Evolutionary conservation across 2,113 vertebrate genomes (phyloP), one percentile per base, ranked within the genome.

Genomic region (Triplophysa rosa): DNA sequence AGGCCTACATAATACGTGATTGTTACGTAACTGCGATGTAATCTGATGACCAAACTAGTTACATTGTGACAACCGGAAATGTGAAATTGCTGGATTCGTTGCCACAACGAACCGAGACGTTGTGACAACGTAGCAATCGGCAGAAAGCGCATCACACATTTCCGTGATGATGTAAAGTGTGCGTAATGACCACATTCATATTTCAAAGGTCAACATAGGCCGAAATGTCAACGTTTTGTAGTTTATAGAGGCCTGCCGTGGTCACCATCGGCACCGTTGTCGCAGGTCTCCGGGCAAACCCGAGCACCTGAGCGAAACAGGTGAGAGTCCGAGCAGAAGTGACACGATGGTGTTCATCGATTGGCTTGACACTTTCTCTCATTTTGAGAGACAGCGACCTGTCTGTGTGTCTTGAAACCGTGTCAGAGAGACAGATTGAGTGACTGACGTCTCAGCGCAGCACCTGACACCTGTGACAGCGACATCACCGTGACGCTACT

Each of bases 391-490:
- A 79, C 83, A 75, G 81, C 84, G 65, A 77, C 86, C 83, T 21
- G 83, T 87, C 87, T 89, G 86, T 86, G 84, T 81, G 79, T 81
- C 61, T 70, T 85, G 86, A 52, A 85, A 5, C 68, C 26, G 17
- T 58, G 67, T 71, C 59, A 88, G 80, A 75, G 85, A 82, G 80
- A 85, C 58, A 65, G 81, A 76, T 81, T 49, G 8, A 0, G 0
- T 52, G 89, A 86, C 72, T 87, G 88, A 89, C 88, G 75, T 56
- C 83, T 54, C 63, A 76, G 80, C 80, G 88, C 80, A 86, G 89
- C 85, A 74, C 81, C 85, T 92, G 91, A 93, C 94, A 91, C 87
- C 88, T 85, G 78, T 52, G 58, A 91, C 82, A 83, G 56, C 63
- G 24, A 67, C 82, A 81, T 63, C 75, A 66, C 58, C 8, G 59